Conservation (phyloP, 2,113 vertebrate species). For the Mustela lutreola region DNA sequence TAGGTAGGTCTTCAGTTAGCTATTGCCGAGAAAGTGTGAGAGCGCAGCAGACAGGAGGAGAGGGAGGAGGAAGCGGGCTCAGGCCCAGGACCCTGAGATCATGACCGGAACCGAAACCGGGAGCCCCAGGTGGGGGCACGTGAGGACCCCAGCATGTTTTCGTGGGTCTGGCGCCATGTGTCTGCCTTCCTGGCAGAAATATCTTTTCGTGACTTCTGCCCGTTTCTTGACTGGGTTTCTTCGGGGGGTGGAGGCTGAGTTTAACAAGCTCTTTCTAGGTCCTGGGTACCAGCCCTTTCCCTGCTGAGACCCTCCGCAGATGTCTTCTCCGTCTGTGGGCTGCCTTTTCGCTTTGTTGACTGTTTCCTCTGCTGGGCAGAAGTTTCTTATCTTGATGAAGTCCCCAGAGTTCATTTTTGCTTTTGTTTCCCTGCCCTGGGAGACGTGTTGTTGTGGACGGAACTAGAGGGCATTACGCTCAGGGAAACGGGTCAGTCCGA, state of each 20-base stretch:
- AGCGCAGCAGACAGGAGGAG: neutral
- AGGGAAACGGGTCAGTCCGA: neutral
- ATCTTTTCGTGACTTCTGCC: neutral
- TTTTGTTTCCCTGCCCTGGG: neutral
- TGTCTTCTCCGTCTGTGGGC: neutral
- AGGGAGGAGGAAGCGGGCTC: neutral
- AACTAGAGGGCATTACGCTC: neutral
- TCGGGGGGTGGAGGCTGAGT: neutral
- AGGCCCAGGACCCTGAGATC: neutral
- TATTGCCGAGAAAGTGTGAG: neutral
- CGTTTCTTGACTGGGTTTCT: neutral
- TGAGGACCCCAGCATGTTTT: neutral
- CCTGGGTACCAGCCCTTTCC: neutral
- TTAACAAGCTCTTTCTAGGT: neutral
- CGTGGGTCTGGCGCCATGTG: neutral
- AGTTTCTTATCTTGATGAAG: neutral
- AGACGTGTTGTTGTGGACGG: neutral
- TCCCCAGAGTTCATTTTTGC: neutral
- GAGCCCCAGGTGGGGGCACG: neutral
- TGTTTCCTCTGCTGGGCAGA: neutral
- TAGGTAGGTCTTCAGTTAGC: neutral
- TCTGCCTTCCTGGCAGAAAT: neutral
- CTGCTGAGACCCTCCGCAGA: neutral
- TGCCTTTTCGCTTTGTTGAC: neutral
- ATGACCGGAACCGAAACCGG: neutral